Conservation (phyloP, 2,113 vertebrate species). For the Planiliza haematocheilus region DNA sequence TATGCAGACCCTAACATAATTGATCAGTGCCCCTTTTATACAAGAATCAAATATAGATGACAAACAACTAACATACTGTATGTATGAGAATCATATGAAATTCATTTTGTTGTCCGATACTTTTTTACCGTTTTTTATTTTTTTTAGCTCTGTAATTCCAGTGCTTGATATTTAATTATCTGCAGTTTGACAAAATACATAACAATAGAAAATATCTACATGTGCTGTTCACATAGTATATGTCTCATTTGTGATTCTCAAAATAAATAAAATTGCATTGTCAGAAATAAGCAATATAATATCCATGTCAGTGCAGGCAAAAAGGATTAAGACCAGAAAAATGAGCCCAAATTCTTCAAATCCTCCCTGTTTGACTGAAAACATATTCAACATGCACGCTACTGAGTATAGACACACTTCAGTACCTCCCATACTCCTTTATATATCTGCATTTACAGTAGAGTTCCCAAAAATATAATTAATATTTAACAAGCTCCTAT, state of each 20-base stretch:
- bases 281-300: constrained; percentile 37
- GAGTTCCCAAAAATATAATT: constrained; percentile 37
- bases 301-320: constrained; percentile 46
- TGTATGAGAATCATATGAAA: constrained; percentile 66
- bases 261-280: constrained; percentile 50
- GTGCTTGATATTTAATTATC: constrained; percentile 58
- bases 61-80: constrained; percentile 71
- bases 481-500: constrained; percentile 27
- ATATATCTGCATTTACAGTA: constrained; percentile 48
- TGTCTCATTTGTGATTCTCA: constrained; percentile 53
- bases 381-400: constrained; percentile 57
- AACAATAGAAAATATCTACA: constrained; percentile 88
- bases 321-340: constrained; percentile 30
- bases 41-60: constrained; percentile 76
- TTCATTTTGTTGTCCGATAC: constrained; percentile 48
- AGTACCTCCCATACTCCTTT: constrained; percentile 16
- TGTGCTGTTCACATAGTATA: constrained; percentile 81
- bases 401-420: constrained; percentile 45
- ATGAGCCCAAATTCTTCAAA: constrained; percentile 17
- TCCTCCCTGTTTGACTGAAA: constrained; percentile 16
- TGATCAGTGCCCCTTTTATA: constrained; percentile 72
- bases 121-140: constrained; percentile 27
- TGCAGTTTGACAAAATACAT: constrained; percentile 76
- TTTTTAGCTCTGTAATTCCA: constrained; percentile 45
- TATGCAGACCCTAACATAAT: constrained; percentile 76